Percentiles rank a stretch among this genome's conserved stretches.
phyloP scores from a whole-genome alignment of 2,797 vertebrate species.

The Cichlasoma orientale region DNA sequence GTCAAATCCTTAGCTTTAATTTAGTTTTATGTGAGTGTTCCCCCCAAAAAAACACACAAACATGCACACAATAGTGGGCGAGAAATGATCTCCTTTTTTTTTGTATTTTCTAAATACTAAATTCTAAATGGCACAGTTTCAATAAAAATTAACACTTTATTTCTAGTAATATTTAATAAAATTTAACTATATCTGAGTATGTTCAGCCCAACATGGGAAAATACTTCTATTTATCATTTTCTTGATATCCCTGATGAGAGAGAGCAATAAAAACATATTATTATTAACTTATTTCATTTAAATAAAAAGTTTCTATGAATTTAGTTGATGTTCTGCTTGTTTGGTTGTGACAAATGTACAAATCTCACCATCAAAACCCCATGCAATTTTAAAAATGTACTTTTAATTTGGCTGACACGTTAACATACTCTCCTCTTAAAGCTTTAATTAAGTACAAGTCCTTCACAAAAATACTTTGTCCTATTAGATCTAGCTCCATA shows the following conservation, averaged over 20 bases:
- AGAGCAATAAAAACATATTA: neutral
- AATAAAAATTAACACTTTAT: conserved; percentile 1
- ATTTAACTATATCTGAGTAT: neutral
- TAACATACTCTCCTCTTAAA: neutral
- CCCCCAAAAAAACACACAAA: too few species aligned
- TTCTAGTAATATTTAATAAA: neutral
- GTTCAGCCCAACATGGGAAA: neutral
- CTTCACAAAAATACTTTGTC: neutral
- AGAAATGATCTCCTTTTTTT: neutral
- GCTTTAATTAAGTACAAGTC: neutral
- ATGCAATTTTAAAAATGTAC: neutral
- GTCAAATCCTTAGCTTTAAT: conserved; percentile 3
- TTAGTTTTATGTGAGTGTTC: neutral
- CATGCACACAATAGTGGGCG: neutral
- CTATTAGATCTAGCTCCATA: neutral
- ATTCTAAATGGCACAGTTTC: neutral
- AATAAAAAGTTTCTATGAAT: neutral
- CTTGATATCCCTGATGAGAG: neutral
- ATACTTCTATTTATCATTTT: neutral
- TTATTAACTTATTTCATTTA: neutral
- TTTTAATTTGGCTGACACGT: neutral
- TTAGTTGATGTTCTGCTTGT: neutral
- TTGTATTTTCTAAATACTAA: neutral
- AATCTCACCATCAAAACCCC: neutral
- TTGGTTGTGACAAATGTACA: neutral